Evolutionary conservation across 2,888 invertebrate species (phyloP).

Genomic region (Agrypnus murinus): DNA sequence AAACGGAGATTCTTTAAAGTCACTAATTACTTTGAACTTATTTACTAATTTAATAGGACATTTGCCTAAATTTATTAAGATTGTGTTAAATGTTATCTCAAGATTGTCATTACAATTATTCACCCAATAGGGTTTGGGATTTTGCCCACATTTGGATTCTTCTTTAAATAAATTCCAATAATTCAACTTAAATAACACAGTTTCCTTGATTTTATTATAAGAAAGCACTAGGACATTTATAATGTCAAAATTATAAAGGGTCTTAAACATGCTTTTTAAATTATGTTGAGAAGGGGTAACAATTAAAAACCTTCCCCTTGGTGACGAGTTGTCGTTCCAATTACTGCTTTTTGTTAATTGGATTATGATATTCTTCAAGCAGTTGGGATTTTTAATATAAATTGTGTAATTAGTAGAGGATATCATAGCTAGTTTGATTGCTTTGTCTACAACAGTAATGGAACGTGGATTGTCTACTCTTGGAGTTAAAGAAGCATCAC

Average conservation of each 20-base stretch:
- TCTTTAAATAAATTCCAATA: background rate
- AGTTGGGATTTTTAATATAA: no score
- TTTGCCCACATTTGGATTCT: no score
- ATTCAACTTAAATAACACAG: no score
- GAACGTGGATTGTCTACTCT: background rate
- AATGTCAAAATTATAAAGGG: no score
- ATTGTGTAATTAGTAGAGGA: background rate
- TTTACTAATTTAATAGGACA: background rate
- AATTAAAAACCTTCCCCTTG: no score
- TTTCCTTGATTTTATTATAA: no score
- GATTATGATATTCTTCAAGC: no score
- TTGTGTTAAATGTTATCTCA: background rate
- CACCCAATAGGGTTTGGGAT: background rate
- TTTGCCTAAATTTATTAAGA: background rate
- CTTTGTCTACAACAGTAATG: background rate
- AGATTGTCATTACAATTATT: background rate
- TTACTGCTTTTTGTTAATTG: background rate
- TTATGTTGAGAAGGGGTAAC: background rate
- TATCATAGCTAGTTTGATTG: background rate
- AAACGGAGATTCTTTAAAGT: background rate
- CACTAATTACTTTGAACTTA: no score
- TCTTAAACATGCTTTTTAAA: background rate
- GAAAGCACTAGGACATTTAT: no score
- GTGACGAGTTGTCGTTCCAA: no score
- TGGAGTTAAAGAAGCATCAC: background rate